Evolutionary conservation across 2,888 invertebrate species (phyloP).

Genomic region (Platycnemis pennipes): DNA sequence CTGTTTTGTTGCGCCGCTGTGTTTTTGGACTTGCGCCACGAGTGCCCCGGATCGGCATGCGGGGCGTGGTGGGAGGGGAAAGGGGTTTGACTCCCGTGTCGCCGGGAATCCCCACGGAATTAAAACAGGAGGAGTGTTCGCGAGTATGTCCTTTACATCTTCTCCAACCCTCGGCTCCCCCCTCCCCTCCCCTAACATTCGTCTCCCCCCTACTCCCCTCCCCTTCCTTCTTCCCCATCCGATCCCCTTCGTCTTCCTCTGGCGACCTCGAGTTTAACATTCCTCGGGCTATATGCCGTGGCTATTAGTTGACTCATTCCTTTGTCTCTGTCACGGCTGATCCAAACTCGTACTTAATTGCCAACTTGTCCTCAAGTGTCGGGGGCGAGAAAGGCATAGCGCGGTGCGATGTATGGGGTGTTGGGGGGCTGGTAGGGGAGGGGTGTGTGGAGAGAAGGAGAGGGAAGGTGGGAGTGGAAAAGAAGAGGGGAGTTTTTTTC

Average conservation of each 20-base stretch:
- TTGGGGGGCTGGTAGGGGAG: background rate
- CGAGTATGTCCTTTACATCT: constrained; percentile 26
- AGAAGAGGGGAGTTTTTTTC: background rate
- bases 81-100: constrained; percentile 65
- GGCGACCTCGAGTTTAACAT: constrained; percentile 54
- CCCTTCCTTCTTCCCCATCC: background rate
- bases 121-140: constrained; percentile 62
- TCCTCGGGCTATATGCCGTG: constrained; percentile 67
- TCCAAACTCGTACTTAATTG: constrained; percentile 68
- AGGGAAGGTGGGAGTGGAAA: background rate
- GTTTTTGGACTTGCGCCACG: constrained; percentile 60
- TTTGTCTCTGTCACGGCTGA: constrained; percentile 66
- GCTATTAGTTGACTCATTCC: constrained; percentile 68
- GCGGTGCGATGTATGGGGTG: background rate
- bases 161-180: background rate
- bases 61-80: background rate
- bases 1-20: constrained; percentile 62
- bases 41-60: constrained; percentile 54
- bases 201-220: background rate
- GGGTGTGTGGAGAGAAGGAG: background rate
- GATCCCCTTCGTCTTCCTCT: background rate
- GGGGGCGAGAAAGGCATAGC: constrained; percentile 43
- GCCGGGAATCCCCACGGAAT: constrained; percentile 58
- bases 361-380: constrained; percentile 68
- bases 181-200: background rate